These are phyloP conservation scores for Yponomeuta sedellus DNA, from an alignment of 2,888 invertebrate genomes.

Conservation along the genomic window DNA sequence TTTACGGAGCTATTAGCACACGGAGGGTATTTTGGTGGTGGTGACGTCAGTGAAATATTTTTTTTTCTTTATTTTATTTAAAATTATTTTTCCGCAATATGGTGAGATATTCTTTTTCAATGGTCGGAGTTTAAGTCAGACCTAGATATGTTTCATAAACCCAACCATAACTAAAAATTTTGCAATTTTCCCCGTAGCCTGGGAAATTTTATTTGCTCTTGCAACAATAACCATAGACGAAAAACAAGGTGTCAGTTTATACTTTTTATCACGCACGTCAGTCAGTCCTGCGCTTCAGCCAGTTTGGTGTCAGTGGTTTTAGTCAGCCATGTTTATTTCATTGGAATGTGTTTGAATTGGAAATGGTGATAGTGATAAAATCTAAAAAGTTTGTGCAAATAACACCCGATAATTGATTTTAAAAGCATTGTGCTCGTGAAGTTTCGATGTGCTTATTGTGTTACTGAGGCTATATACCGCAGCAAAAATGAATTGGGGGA, in stretches of 20 bases:
- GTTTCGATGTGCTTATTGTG: constrained; percentile 68
- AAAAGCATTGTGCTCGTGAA: constrained; percentile 52
- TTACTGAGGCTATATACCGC: constrained; percentile 58
- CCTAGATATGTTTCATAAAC: too few species aligned
- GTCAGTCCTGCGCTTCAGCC: constrained; percentile 19
- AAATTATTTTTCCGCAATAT: too few species aligned
- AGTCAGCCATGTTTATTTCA: constrained; percentile 74
- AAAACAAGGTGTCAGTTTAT: constrained; percentile 17
- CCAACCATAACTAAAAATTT: neutral
- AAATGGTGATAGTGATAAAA: constrained; percentile 68
- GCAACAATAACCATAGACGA: constrained; percentile 36
- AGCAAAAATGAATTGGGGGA: constrained; percentile 81
- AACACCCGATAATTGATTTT: constrained; percentile 31
- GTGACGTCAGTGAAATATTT: too few species aligned
- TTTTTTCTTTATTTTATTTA: too few species aligned
- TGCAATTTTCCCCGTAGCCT: constrained; percentile 6
- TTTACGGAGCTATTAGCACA: too few species aligned
- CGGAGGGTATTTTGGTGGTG: too few species aligned
- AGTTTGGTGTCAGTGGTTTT: constrained; percentile 27
- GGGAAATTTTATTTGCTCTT: constrained; percentile 9
- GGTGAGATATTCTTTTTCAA: too few species aligned
- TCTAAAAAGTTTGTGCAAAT: constrained; percentile 48
- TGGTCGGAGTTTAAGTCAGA: too few species aligned
- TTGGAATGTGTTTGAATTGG: constrained; percentile 52
- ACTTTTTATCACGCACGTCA: constrained; percentile 19